A percentile compares a stretch with the other conserved stretches of the same genome.
These are phyloP conservation scores for Brachionus rubens DNA, from an alignment of 1,140 invertebrate genomes.

Conservation along the genomic window DNA sequence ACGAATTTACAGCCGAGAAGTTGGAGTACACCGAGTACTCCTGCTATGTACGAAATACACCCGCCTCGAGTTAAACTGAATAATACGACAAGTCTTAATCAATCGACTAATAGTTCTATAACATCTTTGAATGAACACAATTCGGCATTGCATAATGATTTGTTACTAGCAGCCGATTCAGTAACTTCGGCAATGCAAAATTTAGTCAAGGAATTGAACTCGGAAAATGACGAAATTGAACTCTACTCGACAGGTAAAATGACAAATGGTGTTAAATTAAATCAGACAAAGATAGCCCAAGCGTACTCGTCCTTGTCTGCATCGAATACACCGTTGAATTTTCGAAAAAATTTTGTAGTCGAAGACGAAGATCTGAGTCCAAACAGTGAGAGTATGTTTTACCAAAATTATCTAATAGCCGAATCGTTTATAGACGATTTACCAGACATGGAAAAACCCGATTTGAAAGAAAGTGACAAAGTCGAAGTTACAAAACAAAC, in stretches of 20 bases:
- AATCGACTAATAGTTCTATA: constrained; percentile 13
- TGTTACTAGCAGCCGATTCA: constrained; percentile 85
- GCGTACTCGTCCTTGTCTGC: background rate
- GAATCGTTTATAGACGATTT: constrained; percentile 43
- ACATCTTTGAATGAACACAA: constrained; percentile 16
- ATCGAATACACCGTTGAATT: background rate
- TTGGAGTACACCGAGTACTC: constrained; percentile 69
- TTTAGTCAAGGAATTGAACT: constrained; percentile 87
- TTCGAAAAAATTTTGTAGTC: background rate
- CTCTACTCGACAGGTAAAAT: background rate
- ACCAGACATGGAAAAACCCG: background rate
- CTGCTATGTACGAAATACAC: constrained; percentile 60
- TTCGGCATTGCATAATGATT: constrained; percentile 65
- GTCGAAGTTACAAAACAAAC: background rate
- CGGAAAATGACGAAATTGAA: constrained; percentile 52
- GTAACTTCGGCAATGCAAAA: constrained; percentile 94
- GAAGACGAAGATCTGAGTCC: background rate
- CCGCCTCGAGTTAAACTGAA: constrained; percentile 50
- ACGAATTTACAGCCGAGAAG: constrained; percentile 31
- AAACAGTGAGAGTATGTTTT: background rate
- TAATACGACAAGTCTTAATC: constrained; percentile 64
- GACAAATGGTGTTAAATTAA: background rate
- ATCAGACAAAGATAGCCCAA: background rate
- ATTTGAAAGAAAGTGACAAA: background rate
- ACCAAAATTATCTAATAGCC: constrained; percentile 5